Conservation (phyloP, 2,888 invertebrate species). For the Hemicrepidius hirtus region DNA sequence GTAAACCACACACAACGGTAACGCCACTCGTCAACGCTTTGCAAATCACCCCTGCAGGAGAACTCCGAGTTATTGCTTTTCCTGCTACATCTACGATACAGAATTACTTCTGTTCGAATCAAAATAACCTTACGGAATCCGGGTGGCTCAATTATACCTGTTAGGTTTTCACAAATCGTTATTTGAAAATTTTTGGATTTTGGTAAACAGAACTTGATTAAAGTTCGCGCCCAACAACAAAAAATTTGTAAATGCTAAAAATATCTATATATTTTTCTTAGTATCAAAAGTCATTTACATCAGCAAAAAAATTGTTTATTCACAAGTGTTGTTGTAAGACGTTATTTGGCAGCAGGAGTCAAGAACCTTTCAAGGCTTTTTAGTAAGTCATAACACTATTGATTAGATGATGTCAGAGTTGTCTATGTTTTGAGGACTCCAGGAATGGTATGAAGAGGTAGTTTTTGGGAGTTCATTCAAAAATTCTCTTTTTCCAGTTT, state of each 20-base stretch:
- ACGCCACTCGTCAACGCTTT: constrained; percentile 73
- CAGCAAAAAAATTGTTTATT: constrained; percentile 45
- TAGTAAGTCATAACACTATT: constrained; percentile 44
- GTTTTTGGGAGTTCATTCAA: constrained; percentile 14
- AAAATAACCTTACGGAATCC: constrained; percentile 74
- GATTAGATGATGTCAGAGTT: constrained; percentile 48
- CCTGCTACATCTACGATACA: constrained; percentile 73
- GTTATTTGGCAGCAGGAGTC: constrained; percentile 41
- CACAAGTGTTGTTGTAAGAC: constrained; percentile 45
- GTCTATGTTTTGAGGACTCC: constrained; percentile 32
- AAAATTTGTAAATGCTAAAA: constrained; percentile 39
- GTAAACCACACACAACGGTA: constrained; percentile 64
- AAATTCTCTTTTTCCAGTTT: background rate
- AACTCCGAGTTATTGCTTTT: constrained; percentile 75
- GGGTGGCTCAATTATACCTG: constrained; percentile 61
- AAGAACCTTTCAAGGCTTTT: constrained; percentile 49
- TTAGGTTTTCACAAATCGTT: constrained; percentile 40
- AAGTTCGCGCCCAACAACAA: constrained; percentile 24
- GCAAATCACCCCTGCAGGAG: constrained; percentile 75
- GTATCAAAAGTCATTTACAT: constrained; percentile 45
- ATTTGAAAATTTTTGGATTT: background rate
- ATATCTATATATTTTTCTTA: constrained; percentile 35
- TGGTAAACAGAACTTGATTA: constrained; percentile 22
- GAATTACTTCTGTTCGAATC: constrained; percentile 74
- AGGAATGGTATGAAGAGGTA: constrained; percentile 17